Evolutionary conservation across 2,888 invertebrate species (phyloP).

Genomic region (Drosophila vallismaia): DNA sequence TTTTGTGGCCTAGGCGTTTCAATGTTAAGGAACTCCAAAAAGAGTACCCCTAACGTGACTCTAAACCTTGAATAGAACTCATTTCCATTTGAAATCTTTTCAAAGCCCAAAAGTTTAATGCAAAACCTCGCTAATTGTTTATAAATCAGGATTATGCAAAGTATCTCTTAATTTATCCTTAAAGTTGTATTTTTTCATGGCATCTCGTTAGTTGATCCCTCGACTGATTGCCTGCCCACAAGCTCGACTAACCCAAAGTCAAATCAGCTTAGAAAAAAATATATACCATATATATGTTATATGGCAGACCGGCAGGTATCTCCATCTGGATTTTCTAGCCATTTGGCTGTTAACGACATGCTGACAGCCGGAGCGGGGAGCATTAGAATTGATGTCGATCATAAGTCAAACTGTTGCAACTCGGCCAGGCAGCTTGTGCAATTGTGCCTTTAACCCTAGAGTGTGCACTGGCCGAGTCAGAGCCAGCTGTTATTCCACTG

Average conservation of each 20-base stretch:
- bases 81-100: background rate
- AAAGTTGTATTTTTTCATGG: slow-evolving; percentile 1
- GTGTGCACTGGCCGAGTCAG: slow-evolving; percentile 18
- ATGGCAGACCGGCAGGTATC: slow-evolving; percentile 24
- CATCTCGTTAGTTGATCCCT: slow-evolving; percentile 43
- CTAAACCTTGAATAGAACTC: too few species aligned
- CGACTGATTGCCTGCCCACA: slow-evolving; percentile 37
- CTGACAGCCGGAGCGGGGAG: slow-evolving; percentile 69
- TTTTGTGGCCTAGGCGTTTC: too few species aligned
- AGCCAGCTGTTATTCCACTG: slow-evolving; percentile 11
- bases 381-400: slow-evolving; percentile 79
- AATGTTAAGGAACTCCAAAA: too few species aligned
- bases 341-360: slow-evolving; percentile 71
- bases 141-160: slow-evolving; percentile 37
- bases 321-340: slow-evolving; percentile 41
- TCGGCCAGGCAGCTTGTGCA: slow-evolving; percentile 43
- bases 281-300: background rate
- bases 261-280: slow-evolving; percentile 24
- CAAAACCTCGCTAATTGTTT: background rate
- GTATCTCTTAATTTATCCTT: slow-evolving; percentile 36
- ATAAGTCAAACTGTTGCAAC: slow-evolving; percentile 77
- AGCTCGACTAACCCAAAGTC: background rate
- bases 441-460: slow-evolving; percentile 52
- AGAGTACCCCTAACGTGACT: too few species aligned
- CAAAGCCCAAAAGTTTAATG: background rate